phyloP scores from a whole-genome alignment of 2,797 vertebrate species.

The Sebastes hubbsi region DNA sequence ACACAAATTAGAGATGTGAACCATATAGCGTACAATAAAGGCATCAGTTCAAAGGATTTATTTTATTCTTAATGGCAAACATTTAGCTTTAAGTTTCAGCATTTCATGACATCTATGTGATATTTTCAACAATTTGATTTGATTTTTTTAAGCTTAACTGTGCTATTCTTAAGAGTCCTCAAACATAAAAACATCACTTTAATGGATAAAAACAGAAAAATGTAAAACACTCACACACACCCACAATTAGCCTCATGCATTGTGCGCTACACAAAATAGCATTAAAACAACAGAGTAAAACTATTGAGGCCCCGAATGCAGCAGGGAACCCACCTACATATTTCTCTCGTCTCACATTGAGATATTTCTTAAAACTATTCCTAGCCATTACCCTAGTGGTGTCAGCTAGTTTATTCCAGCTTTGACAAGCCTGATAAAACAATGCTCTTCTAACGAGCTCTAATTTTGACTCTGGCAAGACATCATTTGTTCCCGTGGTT shows the following conservation, averaged over 20 bases:
- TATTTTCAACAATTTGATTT: neutral
- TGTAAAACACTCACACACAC: neutral
- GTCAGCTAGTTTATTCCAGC: neutral
- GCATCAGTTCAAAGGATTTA: neutral
- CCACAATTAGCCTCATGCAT: neutral
- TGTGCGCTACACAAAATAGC: neutral
- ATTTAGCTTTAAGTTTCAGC: neutral
- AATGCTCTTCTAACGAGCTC: neutral
- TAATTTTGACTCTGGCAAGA: neutral
- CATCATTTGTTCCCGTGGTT: neutral
- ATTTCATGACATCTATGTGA: neutral
- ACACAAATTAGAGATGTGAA: neutral
- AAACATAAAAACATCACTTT: neutral
- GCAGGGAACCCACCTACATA: neutral
- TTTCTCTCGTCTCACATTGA: neutral
- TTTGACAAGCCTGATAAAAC: neutral
- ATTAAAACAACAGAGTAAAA: neutral
- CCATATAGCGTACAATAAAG: neutral
- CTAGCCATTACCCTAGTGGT: neutral
- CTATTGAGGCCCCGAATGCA: neutral
- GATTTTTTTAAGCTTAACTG: neutral
- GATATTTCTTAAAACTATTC: neutral
- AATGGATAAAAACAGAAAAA: neutral
- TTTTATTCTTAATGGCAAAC: neutral
- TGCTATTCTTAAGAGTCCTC: neutral